Evolutionary conservation across 2,113 vertebrate species (phyloP).

Genomic region (Monarcha castaneiventris): DNA sequence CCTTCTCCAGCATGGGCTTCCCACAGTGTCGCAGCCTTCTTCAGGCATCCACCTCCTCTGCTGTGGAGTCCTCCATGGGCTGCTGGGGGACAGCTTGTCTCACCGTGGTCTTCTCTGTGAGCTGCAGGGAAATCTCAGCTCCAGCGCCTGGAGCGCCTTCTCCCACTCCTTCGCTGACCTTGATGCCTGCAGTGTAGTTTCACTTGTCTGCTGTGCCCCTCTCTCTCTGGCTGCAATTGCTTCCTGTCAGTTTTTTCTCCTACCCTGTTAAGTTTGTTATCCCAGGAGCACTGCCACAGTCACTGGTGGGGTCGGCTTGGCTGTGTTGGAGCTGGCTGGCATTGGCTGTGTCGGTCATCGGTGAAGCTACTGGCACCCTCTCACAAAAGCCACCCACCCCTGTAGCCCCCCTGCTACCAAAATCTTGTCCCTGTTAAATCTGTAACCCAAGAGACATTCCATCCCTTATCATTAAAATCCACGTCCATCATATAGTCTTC

Average conservation of each 20-base stretch:
- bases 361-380: background rate
- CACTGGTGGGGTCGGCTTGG: background rate
- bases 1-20: rapidly evolving
- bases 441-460: background rate
- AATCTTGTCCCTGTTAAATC: background rate
- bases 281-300: background rate
- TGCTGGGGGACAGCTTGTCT: background rate
- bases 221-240: background rate
- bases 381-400: background rate
- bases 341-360: rapidly evolving
- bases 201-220: background rate
- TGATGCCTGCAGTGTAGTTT: background rate
- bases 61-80: rapidly evolving
- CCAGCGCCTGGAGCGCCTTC: background rate
- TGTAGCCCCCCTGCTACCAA: background rate
- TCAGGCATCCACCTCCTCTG: background rate
- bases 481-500: background rate
- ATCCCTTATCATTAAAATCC: background rate
- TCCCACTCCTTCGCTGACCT: background rate
- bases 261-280: background rate
- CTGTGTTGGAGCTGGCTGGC: background rate
- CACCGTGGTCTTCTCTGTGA: background rate
- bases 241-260: background rate
- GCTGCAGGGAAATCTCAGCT: background rate
- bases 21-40: background rate